phyloP scores from a whole-genome alignment of 1,140 invertebrate species.

The Drosophila bocki region DNA sequence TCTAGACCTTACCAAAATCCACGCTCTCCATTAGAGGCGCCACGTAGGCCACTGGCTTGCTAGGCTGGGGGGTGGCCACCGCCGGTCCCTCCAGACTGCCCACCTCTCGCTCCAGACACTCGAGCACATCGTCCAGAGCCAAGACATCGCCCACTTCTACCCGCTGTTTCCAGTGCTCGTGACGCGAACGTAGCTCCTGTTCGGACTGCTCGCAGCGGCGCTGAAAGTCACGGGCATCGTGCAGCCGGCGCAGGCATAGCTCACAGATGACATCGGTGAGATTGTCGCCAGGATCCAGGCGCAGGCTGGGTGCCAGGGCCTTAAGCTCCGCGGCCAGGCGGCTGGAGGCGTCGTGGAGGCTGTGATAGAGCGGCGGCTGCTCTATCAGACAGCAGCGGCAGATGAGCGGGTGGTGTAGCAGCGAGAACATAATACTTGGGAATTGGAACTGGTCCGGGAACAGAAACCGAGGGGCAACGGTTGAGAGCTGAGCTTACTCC shows the following conservation, averaged over 20 bases:
- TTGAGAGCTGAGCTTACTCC: not conserved
- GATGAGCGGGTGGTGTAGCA: slow-evolving; percentile 48
- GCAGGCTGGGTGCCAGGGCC: slow-evolving; percentile 49
- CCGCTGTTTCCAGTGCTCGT: slow-evolving; percentile 64
- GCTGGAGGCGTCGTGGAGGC: slow-evolving; percentile 50
- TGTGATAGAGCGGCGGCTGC: slow-evolving; percentile 61
- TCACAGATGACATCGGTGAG: slow-evolving; percentile 75
- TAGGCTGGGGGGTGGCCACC: slow-evolving; percentile 6
- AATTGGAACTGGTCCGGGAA: not conserved
- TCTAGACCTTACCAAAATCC: slow-evolving; percentile 56
- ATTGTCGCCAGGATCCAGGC: slow-evolving; percentile 55
- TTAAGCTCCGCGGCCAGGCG: slow-evolving; percentile 53
- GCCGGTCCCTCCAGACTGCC: slow-evolving; percentile 49
- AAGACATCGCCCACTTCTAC: slow-evolving; percentile 53
- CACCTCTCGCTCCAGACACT: slow-evolving; percentile 70
- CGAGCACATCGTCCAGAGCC: slow-evolving; percentile 67
- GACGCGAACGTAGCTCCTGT: slow-evolving; percentile 53
- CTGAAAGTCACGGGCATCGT: slow-evolving; percentile 66
- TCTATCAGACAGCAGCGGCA: slow-evolving; percentile 76
- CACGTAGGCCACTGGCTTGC: slow-evolving; percentile 47
- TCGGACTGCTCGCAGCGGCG: slow-evolving; percentile 65
- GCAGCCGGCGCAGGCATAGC: slow-evolving; percentile 57
- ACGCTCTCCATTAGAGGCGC: slow-evolving; percentile 50
- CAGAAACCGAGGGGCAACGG: not conserved
- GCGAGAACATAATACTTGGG: slow-evolving; percentile 73